Base-by-base conservation (phyloP, 1,140 invertebrate genomes). In the Achroia grisella region DNA sequence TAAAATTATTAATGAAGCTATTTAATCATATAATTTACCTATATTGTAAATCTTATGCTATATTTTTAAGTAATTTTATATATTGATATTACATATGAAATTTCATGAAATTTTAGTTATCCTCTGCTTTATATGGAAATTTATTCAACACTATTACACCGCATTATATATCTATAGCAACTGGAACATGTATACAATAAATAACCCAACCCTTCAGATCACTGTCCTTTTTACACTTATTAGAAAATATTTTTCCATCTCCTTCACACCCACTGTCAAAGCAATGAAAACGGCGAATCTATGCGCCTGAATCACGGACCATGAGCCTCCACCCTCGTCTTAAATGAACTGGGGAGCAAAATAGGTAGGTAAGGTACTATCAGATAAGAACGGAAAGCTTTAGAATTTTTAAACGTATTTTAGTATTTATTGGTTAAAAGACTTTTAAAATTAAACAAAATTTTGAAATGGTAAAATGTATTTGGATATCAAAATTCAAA, bases 241-340 rank as follows among this genome's bases (percentile, higher is more conserved):
- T 48, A 42, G 51, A 41, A 56, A 44, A 43, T 52, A 30, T 55
- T 40, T 33, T 14, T 34, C 49, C 43, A 5, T 75, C 65, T 40
- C 55, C 10, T 54, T 76, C 65, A 40, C 67, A 65, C 73, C 32
- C 54, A 72, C 63, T 64, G 70, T 71, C 56, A 67, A 71, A 68
- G 70, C 64, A 68, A 72, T 74, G 72, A 74, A 77, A 79, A 71
- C 55, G 61, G 64, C 58, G 71, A 79, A 76, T 76, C 69, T 78
- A 72, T 72, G 70, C 60, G 54, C 45, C 71, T 69, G 76, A 80
- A 80, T 81, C 77, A 74, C 74, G 56, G 68, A 53, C 56, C 50
- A 55, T 47, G 53, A 57, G 48, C 52, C 65, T 66, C 74, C 77
- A 62, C 77, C 74, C 77, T 69, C 59, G 56, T 75, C 72, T 78